Evolutionary conservation across 23 tunicate genomes (phyloP).

Genomic region (Styela plicata): DNA sequence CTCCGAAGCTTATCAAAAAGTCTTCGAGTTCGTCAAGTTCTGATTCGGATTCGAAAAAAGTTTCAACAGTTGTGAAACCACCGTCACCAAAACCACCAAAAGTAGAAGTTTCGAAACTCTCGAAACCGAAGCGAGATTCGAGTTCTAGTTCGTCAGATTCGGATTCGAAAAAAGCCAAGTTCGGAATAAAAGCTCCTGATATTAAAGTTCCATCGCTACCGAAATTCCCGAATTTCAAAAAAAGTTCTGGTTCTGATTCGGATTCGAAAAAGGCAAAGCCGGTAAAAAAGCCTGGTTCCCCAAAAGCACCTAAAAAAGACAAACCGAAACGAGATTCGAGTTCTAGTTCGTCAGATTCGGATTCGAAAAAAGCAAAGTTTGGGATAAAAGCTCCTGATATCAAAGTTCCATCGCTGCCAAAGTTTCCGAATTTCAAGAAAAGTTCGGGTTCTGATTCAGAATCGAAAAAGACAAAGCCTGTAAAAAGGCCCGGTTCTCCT

Average conservation of each 20-base stretch:
- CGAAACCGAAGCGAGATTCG: background rate
- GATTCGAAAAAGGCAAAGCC: conserved; percentile 9
- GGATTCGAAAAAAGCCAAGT: conserved; percentile 3
- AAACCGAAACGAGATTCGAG: background rate
- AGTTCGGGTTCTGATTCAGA: conserved; percentile 32
- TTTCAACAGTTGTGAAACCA: background rate
- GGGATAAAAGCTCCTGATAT: background rate
- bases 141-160: conserved; percentile 4
- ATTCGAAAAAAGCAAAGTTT: conserved; percentile 3
- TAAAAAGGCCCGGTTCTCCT: conserved; percentile 20
- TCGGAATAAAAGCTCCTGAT: background rate
- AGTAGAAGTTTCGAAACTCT: conserved; percentile 4
- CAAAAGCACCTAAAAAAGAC: background rate
- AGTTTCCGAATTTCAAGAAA: background rate
- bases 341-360: background rate
- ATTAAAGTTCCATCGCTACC: background rate
- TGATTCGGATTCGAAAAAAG: background rate
- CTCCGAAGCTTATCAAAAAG: background rate
- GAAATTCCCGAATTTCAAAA: background rate
- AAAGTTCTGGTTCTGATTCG: conserved; percentile 18
- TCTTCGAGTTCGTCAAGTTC: background rate
- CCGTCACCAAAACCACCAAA: background rate
- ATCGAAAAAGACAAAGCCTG: background rate
- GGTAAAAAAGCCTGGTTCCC: conserved; percentile 6
- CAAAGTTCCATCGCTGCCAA: conserved; percentile 13